These are phyloP conservation scores for Hydrochoerus hydrochaeris DNA, from an alignment of 2,113 vertebrate species.

Conservation along the genomic window DNA sequence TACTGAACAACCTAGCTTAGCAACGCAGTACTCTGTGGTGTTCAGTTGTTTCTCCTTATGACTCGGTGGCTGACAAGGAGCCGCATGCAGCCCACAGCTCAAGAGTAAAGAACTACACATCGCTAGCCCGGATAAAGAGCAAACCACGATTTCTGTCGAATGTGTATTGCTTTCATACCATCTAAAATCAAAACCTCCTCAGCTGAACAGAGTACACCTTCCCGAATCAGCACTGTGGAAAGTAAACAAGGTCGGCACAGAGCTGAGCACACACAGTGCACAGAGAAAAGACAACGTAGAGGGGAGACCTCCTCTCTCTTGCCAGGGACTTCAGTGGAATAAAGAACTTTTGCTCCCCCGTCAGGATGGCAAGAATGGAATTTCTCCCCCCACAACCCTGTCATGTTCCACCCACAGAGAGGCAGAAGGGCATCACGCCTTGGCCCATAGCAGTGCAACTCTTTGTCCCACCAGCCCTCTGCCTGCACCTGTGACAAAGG, in stretches of 20 bases:
- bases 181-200: neutral
- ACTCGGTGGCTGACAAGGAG: neutral
- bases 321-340: neutral
- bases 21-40: neutral
- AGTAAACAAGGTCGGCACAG: neutral
- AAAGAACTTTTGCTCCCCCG: neutral
- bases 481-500: neutral
- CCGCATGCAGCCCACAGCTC: neutral
- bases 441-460: neutral
- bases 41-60: neutral
- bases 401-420: neutral
- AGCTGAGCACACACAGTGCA: neutral
- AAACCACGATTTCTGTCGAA: neutral
- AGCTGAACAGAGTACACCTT: neutral
- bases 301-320: neutral
- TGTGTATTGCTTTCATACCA: too few relatives aligned
- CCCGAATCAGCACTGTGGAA: neutral
- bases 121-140: neutral
- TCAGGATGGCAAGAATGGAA: neutral
- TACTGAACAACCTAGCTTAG: neutral
- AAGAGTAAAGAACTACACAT: neutral
- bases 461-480: neutral
- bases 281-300: neutral
- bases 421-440: neutral
- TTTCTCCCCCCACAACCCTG: neutral